Conservation (phyloP, 2,797 vertebrate species). For the Adelosebastes latens region DNA sequence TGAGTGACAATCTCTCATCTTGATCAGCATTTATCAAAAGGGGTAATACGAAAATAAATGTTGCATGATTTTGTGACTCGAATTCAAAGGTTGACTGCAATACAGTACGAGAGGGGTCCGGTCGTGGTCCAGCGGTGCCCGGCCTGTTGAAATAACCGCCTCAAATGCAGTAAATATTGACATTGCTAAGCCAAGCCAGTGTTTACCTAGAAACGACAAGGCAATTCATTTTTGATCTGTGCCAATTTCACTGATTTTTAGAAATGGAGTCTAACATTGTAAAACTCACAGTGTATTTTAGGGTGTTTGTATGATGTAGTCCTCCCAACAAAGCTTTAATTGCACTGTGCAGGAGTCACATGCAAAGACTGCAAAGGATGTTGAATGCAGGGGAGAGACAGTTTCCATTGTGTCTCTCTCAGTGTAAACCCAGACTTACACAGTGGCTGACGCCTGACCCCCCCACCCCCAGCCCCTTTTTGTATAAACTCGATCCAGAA, state of each 20-base stretch:
- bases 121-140: conserved; percentile 32
- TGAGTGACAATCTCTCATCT: conserved; percentile 67
- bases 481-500: conserved; percentile 60
- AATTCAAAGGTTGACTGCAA: conserved; percentile 58
- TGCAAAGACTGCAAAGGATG: conserved; percentile 19
- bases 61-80: conserved; percentile 38
- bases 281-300: conserved; percentile 31
- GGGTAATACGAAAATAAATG: conserved; percentile 36
- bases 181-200: conserved; percentile 66
- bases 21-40: conserved; percentile 40
- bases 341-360: conserved; percentile 16
- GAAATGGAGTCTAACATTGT: conserved; percentile 11
- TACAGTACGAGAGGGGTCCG: conserved; percentile 47
- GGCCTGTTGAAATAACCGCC: conserved; percentile 69
- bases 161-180: conserved; percentile 80
- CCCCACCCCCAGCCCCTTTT: background rate
- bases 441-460: conserved; percentile 44
- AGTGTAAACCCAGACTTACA: conserved; percentile 61
- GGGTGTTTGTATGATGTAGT: conserved; percentile 46
- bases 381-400: conserved; percentile 18
- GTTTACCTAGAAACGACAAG: conserved; percentile 67
- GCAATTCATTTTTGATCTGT: conserved; percentile 50
- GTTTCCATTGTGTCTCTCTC: conserved; percentile 49
- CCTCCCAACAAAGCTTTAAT: conserved; percentile 32
- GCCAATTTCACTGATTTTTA: conserved; percentile 40